Percentiles rank a stretch among this genome's conserved stretches.
Conservation (phyloP, 2,113 vertebrate genomes). For the Hydrochoerus hydrochaeris region DNA sequence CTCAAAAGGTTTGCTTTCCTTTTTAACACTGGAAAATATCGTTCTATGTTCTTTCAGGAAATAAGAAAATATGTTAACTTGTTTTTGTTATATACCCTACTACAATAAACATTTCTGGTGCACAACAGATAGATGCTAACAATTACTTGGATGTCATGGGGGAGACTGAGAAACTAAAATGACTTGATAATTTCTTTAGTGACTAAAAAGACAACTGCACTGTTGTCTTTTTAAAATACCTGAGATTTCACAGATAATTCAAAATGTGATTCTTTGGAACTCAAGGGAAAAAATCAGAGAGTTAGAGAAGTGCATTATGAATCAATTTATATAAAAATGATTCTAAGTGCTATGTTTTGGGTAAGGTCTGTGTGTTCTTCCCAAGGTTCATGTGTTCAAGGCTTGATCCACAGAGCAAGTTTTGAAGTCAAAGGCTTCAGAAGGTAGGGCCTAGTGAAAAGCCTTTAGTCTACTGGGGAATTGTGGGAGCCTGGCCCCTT, state of each 20-base stretch:
- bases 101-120: conserved; percentile 45
- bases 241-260: neutral
- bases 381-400: neutral
- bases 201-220: conserved; percentile 17
- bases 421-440: neutral
- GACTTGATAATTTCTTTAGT: neutral
- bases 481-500: neutral
- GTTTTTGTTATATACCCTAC: conserved; percentile 17
- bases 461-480: neutral
- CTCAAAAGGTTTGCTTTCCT: conserved; percentile 86
- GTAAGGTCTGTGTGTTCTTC: neutral
- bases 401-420: neutral
- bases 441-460: neutral
- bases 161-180: conserved; percentile 30
- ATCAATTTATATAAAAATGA: neutral
- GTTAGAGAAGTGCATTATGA: neutral
- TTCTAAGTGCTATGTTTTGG: neutral
- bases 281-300: conserved; percentile 41
- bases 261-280: neutral
- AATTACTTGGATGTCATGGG: neutral
- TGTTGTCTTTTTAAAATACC: conserved; percentile 49
- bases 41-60: conserved; percentile 85
- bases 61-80: conserved; percentile 60
- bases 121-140: conserved; percentile 14
- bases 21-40: conserved; percentile 88